Percentiles rank a stretch among this genome's conserved stretches.
Conservation (phyloP, 2,888 invertebrate genomes). For the Sepiola atlantica region DNA sequence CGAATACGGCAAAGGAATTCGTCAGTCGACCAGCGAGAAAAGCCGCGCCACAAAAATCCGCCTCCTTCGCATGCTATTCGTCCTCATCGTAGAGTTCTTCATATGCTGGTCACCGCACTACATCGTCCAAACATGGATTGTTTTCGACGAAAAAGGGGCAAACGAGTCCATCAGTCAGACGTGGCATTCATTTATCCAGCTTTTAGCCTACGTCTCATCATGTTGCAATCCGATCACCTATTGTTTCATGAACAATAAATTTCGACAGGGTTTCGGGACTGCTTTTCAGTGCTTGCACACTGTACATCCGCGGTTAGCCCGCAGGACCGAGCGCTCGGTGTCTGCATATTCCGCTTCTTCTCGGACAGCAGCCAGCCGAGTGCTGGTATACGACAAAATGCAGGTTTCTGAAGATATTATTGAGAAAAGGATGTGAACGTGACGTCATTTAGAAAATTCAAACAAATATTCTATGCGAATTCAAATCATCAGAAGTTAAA, state of each 20-base stretch:
- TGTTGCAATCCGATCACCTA: slow-evolving; percentile 92
- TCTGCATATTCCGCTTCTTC: slow-evolving; percentile 57
- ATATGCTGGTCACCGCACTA: slow-evolving; percentile 93
- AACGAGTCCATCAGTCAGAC: slow-evolving; percentile 50
- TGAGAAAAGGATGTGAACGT: slow-evolving; percentile 5
- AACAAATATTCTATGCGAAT: neutral
- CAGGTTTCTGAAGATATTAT: slow-evolving; percentile 55
- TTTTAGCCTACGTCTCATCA: slow-evolving; percentile 86
- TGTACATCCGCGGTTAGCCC: slow-evolving; percentile 53
- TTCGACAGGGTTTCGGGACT: slow-evolving; percentile 85
- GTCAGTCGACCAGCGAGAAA: slow-evolving; percentile 64
- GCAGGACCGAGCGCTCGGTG: slow-evolving; percentile 61
- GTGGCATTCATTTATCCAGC: slow-evolving; percentile 81
- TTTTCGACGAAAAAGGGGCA: slow-evolving; percentile 83
- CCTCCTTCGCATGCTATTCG: slow-evolving; percentile 84
- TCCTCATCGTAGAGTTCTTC: slow-evolving; percentile 90
- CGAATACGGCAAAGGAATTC: slow-evolving; percentile 57
- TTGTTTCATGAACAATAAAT: slow-evolving; percentile 91
- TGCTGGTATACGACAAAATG: slow-evolving; percentile 64
- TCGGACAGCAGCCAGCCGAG: slow-evolving; percentile 59
- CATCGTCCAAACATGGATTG: slow-evolving; percentile 84
- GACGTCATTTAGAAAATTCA: neutral
- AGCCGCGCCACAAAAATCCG: slow-evolving; percentile 78
- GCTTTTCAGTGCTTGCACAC: slow-evolving; percentile 81
- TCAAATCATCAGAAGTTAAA: neutral